Evolutionary conservation across 2,113 vertebrate species (phyloP).

Genomic region (Rhinoderma darwinii): DNA sequence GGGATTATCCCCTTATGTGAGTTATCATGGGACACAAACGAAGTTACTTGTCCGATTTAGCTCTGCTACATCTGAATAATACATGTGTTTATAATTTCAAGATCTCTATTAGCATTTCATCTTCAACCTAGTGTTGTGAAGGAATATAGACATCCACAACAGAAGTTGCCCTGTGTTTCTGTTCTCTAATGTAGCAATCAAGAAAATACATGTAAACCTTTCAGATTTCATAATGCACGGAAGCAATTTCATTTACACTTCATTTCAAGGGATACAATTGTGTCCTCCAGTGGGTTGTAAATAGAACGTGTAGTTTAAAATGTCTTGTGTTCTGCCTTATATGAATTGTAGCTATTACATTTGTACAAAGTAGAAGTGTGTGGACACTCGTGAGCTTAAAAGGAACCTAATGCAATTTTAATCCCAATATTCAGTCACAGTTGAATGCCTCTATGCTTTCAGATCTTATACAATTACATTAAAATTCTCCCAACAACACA

Average conservation of each 20-base stretch:
- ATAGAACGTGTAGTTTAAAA: background rate
- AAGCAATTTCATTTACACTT: slow-evolving; percentile 20
- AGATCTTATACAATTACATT: background rate
- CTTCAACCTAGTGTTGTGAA: background rate
- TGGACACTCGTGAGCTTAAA: slow-evolving; percentile 6
- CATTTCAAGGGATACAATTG: slow-evolving; percentile 21
- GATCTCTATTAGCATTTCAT: background rate
- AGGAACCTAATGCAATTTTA: background rate
- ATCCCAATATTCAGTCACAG: background rate
- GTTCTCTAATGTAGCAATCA: slow-evolving; percentile 13
- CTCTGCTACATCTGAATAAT: too few relatives aligned
- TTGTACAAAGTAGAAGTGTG: background rate
- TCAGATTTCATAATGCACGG: slow-evolving; percentile 4
- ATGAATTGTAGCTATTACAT: slow-evolving; percentile 6
- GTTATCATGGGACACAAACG: too few relatives aligned
- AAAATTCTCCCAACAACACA: background rate
- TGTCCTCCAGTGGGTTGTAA: slow-evolving; percentile 24
- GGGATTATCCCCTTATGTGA: too few relatives aligned
- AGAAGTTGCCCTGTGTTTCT: background rate
- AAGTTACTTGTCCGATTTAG: too few relatives aligned
- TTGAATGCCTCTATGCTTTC: background rate
- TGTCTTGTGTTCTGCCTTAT: background rate
- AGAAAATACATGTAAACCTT: slow-evolving; percentile 21
- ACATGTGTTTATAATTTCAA: background rate
- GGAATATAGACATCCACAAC: background rate